phyloP scores from a whole-genome alignment of 2,113 vertebrate species.

The Neotoma lepida region DNA sequence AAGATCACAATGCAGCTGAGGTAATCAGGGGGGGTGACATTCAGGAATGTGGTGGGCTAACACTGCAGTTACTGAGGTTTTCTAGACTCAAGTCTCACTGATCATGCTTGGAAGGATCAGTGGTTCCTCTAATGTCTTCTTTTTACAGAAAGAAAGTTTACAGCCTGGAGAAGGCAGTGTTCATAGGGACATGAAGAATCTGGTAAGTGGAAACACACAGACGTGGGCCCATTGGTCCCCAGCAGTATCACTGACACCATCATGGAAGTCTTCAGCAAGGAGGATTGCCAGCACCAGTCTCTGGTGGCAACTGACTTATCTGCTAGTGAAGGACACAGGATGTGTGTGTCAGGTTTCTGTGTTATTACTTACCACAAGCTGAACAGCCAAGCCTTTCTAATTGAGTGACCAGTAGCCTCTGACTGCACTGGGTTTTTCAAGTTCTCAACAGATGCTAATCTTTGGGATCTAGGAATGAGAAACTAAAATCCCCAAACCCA shows the following conservation, averaged over 20 bases:
- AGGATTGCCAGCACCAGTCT: not conserved
- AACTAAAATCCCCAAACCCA: not conserved
- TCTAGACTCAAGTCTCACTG: not conserved
- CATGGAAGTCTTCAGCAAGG: not conserved
- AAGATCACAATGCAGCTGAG: accelerated
- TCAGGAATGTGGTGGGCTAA: not conserved
- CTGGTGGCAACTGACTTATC: not conserved
- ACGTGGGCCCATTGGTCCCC: accelerated
- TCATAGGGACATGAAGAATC: not conserved
- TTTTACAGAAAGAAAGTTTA: not conserved
- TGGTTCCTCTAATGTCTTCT: not conserved
- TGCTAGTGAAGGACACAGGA: not conserved
- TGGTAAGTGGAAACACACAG: not conserved
- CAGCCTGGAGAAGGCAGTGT: not conserved
- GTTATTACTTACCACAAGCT: not conserved
- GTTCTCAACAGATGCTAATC: not conserved
- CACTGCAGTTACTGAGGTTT: not conserved
- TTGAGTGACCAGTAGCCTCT: not conserved
- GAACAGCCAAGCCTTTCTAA: not conserved
- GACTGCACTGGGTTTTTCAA: not conserved
- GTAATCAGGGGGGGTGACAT: not conserved
- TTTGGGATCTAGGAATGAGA: not conserved
- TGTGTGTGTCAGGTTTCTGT: not conserved
- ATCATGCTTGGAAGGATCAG: not conserved
- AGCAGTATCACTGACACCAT: too few relatives aligned